Conservation (phyloP, 2,797 vertebrate genomes). For the Austrolebias charrua region DNA sequence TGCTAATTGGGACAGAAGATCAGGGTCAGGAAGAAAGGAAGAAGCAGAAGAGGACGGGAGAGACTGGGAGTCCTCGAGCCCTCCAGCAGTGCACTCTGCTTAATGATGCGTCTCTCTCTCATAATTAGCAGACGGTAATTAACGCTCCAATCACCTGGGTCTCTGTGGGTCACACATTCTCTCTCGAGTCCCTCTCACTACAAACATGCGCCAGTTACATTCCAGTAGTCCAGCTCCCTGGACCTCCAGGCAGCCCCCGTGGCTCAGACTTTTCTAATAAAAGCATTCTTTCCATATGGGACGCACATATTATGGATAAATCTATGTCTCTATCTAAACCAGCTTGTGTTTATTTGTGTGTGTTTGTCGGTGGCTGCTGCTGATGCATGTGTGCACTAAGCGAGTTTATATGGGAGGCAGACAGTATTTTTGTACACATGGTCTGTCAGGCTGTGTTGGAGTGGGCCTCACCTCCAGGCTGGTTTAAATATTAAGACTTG, state of each 20-base stretch:
- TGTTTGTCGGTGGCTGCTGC: constrained; percentile 42
- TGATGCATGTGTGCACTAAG: constrained; percentile 3
- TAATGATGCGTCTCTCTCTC: constrained; percentile 76
- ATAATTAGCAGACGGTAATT: constrained; percentile 81
- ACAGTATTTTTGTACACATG: constrained; percentile 66
- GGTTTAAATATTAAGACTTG: constrained; percentile 79
- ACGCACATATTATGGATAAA: constrained; percentile 48
- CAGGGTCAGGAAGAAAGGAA: constrained; percentile 69
- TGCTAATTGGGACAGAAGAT: constrained; percentile 81
- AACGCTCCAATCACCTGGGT: constrained; percentile 71
- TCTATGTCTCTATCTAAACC: constrained; percentile 55
- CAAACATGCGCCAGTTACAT: constrained; percentile 44
- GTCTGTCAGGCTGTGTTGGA: constrained; percentile 61
- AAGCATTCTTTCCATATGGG: constrained; percentile 59
- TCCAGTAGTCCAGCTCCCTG: constrained; percentile 22
- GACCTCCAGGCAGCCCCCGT: constrained; percentile 26
- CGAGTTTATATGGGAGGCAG: constrained; percentile 54
- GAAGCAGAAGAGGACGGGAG: constrained; percentile 53
- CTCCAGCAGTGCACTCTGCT: constrained; percentile 67
- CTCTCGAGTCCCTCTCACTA: constrained; percentile 25
- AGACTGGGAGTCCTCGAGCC: constrained; percentile 67
- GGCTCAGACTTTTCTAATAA: constrained; percentile 49
- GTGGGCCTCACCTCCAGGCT: constrained; percentile 74
- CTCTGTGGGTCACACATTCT: constrained; percentile 65
- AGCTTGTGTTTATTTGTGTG: constrained; percentile 65